These are phyloP conservation scores for Argyresthia albistria DNA, from an alignment of 2,888 invertebrate species.

Conservation along the genomic window DNA sequence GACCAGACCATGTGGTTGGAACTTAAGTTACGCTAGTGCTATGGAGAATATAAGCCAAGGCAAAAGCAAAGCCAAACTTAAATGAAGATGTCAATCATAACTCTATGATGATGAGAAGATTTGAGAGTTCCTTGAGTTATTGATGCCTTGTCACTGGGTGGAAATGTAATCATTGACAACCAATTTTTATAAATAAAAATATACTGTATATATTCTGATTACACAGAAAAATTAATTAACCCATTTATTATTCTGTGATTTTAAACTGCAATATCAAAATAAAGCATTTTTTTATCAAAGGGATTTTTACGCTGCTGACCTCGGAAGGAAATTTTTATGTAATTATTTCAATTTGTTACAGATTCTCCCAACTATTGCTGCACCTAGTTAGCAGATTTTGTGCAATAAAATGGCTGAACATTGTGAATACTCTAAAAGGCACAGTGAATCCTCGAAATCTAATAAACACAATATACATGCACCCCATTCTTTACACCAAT, in stretches of 20 bases:
- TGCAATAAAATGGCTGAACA: conserved; percentile 31
- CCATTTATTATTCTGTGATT: background rate
- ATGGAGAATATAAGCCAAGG: background rate
- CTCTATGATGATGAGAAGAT: background rate
- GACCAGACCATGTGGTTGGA: background rate
- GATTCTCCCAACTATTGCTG: background rate
- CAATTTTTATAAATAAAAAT: conserved; percentile 42
- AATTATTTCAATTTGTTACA: background rate
- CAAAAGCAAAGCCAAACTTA: background rate
- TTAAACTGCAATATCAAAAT: background rate
- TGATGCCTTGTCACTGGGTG: conserved; percentile 38
- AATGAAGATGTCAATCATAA: background rate
- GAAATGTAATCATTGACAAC: conserved; percentile 65
- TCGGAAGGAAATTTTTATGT: background rate
- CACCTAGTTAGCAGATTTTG: background rate
- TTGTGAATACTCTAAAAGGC: conserved; percentile 20
- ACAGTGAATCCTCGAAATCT: conserved; percentile 27
- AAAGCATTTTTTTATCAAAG: background rate
- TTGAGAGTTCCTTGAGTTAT: background rate
- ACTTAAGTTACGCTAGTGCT: background rate
- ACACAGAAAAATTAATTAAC: background rate
- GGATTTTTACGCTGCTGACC: background rate
- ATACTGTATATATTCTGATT: background rate
- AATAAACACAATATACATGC: conserved; percentile 23
- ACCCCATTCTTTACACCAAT: conserved; percentile 20